A percentile compares a stretch with the other conserved stretches of the same genome.
phyloP scores from a whole-genome alignment of 2,888 invertebrate genomes.

The Yponomeuta malinellus region DNA sequence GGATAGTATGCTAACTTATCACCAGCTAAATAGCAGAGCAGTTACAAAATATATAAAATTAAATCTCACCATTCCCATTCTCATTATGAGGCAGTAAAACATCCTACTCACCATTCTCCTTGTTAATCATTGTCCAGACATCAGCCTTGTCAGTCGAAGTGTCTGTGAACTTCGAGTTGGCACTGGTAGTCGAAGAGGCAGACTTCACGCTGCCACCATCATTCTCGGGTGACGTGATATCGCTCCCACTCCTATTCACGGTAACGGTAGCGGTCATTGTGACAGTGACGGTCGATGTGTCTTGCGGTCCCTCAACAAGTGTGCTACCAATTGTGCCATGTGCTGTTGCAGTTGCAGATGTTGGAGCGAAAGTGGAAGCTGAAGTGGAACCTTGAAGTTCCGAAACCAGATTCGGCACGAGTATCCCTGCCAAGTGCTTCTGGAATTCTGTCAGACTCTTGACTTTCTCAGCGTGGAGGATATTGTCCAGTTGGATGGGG shows the following conservation, averaged over 20 bases:
- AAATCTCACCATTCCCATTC: too few species aligned
- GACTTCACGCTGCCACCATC: slow-evolving; percentile 23
- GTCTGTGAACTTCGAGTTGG: slow-evolving; percentile 31
- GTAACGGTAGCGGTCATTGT: slow-evolving; percentile 20
- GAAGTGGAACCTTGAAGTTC: not conserved
- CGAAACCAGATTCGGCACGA: slow-evolving; percentile 10
- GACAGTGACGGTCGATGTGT: not conserved
- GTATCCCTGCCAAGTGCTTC: slow-evolving; percentile 12
- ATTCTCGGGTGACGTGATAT: slow-evolving; percentile 26
- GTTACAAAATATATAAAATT: too few species aligned
- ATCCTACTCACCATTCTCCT: slow-evolving; percentile 46
- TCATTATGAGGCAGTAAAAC: too few species aligned
- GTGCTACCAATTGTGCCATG: not conserved
- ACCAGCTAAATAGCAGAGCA: too few species aligned
- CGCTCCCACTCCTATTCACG: slow-evolving; percentile 33
- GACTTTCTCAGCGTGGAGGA: slow-evolving; percentile 11
- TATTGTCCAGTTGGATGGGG: slow-evolving; percentile 10
- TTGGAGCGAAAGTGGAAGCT: not conserved
- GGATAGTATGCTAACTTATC: too few species aligned
- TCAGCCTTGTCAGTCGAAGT: slow-evolving; percentile 49
- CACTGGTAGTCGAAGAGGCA: slow-evolving; percentile 26
- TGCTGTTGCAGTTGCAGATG: not conserved
- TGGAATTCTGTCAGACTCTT: slow-evolving; percentile 14
- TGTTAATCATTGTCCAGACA: slow-evolving; percentile 60
- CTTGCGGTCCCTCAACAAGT: not conserved